A percentile compares a stretch with the other conserved stretches of the same genome.
phyloP scores from a whole-genome alignment of 2,888 invertebrate species.

The Polydrusus pterygomalis region DNA sequence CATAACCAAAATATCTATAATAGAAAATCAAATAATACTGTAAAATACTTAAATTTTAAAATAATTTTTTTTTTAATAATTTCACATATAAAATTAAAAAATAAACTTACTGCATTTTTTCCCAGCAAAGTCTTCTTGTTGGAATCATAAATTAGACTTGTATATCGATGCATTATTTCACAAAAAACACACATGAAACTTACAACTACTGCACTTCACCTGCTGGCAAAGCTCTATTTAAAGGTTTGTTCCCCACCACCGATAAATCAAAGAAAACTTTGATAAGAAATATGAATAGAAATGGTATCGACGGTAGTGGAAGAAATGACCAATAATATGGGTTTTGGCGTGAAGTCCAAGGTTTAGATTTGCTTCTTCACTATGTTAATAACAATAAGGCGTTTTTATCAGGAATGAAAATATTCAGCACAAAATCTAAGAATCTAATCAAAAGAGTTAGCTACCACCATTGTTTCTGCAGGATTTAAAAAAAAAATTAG shows the following conservation, averaged over 20 bases:
- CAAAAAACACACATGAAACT: neutral
- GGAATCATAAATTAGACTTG: conserved; percentile 30
- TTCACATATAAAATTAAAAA: neutral
- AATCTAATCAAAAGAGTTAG: too few species aligned
- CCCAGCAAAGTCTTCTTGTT: conserved; percentile 38
- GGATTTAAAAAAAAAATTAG: too few species aligned
- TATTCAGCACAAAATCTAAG: neutral
- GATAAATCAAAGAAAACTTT: neutral
- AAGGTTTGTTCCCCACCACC: conserved; percentile 11
- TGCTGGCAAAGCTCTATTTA: neutral
- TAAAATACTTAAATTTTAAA: neutral
- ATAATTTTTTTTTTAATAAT: neutral
- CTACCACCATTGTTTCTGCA: too few species aligned
- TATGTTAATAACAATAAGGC: too few species aligned
- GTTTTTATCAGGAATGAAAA: neutral
- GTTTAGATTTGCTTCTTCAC: neutral
- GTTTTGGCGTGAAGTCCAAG: neutral
- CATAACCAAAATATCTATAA: neutral
- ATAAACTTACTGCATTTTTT: conserved; percentile 42
- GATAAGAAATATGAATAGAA: conserved; percentile 10
- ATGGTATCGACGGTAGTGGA: neutral
- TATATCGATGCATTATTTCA: conserved; percentile 13
- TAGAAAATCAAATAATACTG: too few species aligned
- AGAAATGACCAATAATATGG: neutral
- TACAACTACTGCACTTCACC: neutral